A percentile compares a stretch with the other conserved stretches of the same genome.
Evolutionary conservation across 2,888 invertebrate genomes (phyloP).

Genomic region (Tetragonula carbonaria): DNA sequence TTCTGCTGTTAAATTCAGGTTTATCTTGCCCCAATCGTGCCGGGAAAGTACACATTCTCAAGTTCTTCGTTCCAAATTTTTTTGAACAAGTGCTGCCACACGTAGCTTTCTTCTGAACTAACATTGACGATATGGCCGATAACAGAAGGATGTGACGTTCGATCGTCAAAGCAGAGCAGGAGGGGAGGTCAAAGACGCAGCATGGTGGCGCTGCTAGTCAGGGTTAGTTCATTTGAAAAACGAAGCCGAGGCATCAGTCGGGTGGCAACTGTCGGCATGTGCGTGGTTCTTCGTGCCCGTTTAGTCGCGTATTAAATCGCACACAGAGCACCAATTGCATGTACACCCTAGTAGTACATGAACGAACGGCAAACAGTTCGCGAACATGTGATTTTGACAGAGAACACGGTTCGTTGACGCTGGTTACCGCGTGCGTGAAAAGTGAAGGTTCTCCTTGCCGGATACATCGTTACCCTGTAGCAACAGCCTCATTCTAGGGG

Average conservation of each 20-base stretch:
- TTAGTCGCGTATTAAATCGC: conserved; percentile 46
- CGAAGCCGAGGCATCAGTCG: conserved; percentile 76
- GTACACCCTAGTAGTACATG: conserved; percentile 54
- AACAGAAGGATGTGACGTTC: background rate
- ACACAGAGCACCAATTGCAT: conserved; percentile 50
- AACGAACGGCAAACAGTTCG: conserved; percentile 54
- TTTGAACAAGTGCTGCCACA: conserved; percentile 28
- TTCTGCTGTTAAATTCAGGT: too few species aligned
- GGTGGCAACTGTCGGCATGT: conserved; percentile 81
- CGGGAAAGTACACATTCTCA: background rate
- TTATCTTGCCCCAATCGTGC: too few species aligned
- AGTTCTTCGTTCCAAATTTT: too few species aligned
- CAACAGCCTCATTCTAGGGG: conserved; percentile 59
- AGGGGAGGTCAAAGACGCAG: conserved; percentile 19
- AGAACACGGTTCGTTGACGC: conserved; percentile 37
- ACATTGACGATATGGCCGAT: background rate
- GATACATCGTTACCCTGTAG: conserved; percentile 58
- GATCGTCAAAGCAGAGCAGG: conserved; percentile 8
- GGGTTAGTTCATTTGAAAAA: conserved; percentile 59
- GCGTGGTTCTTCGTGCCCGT: conserved; percentile 49
- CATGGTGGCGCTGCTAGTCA: conserved; percentile 52
- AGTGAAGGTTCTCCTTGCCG: conserved; percentile 58
- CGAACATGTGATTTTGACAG: conserved; percentile 78
- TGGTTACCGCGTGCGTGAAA: conserved; percentile 53
- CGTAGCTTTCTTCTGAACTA: accelerated